These are phyloP conservation scores for Endomychus coccineus DNA, from an alignment of 2,888 invertebrate species.

Conservation along the genomic window DNA sequence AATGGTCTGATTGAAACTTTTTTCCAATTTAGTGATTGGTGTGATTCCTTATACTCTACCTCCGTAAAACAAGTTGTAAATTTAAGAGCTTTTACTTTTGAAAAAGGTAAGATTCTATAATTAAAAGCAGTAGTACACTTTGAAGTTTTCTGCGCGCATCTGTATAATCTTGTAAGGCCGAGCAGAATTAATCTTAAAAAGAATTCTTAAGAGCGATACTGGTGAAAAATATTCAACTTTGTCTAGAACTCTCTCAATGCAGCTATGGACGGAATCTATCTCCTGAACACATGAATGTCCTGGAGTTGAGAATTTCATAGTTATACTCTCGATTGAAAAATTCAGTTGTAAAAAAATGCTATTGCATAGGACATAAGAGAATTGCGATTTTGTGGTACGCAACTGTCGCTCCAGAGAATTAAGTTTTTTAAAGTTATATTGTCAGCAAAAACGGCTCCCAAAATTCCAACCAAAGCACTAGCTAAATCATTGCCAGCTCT, in stretches of 20 bases:
- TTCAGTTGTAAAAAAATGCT: constrained; percentile 10
- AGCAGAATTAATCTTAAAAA: constrained; percentile 13
- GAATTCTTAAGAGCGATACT: constrained; percentile 16
- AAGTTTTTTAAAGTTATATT: constrained; percentile 18
- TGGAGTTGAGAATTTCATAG: constrained; percentile 20
- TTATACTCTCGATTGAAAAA: too few species aligned
- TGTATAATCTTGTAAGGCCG: constrained; percentile 16
- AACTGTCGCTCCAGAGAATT: constrained; percentile 34
- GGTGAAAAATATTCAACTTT: constrained; percentile 20
- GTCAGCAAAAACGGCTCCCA: constrained; percentile 18
- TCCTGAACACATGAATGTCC: constrained; percentile 26
- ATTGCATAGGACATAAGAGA: constrained; percentile 18
- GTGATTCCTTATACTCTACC: constrained; percentile 15
- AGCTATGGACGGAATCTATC: constrained; percentile 21
- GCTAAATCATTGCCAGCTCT: constrained; percentile 24
- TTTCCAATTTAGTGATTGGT: constrained; percentile 5
- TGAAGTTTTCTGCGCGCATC: constrained; percentile 14
- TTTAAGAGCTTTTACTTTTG: constrained; percentile 15
- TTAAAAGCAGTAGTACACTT: constrained; percentile 12
- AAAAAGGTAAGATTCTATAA: constrained; percentile 14
- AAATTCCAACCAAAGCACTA: constrained; percentile 23
- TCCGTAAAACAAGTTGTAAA: constrained; percentile 15
- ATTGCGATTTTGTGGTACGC: constrained; percentile 20
- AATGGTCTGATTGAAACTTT: too few species aligned
- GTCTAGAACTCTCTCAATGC: constrained; percentile 15